Conservation (phyloP, 2,888 invertebrate species). For the Apodemia hepburni region DNA sequence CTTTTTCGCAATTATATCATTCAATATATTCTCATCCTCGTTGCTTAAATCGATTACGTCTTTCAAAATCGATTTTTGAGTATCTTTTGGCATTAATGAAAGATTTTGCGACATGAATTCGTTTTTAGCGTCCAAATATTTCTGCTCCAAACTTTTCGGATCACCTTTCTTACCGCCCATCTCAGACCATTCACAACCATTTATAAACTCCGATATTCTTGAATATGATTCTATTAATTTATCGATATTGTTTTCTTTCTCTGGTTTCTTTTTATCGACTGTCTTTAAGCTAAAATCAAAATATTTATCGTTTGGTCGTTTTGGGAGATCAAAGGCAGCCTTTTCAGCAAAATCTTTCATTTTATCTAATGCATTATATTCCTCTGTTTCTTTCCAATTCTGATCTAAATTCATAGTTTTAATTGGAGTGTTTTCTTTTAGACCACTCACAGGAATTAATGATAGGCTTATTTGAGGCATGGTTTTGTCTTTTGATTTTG, state of each 20-base stretch:
- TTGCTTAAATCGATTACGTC: conserved; percentile 68
- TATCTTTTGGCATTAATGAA: conserved; percentile 65
- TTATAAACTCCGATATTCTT: conserved; percentile 69
- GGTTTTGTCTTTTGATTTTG: conserved; percentile 49
- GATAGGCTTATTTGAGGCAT: conserved; percentile 74
- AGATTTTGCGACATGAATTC: conserved; percentile 72
- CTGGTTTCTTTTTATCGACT: conserved; percentile 45
- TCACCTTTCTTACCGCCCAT: conserved; percentile 36
- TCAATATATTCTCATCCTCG: conserved; percentile 54
- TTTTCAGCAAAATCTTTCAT: conserved; percentile 76
- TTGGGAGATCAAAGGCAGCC: conserved; percentile 68
- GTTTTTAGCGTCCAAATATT: conserved; percentile 72
- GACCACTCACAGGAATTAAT: conserved; percentile 63
- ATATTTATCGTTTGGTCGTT: conserved; percentile 53
- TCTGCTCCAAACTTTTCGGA: conserved; percentile 59
- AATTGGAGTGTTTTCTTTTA: conserved; percentile 60
- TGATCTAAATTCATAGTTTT: conserved; percentile 58
- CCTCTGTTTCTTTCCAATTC: conserved; percentile 56
- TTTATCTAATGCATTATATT: conserved; percentile 74
- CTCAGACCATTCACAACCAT: conserved; percentile 74
- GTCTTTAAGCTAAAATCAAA: conserved; percentile 53
- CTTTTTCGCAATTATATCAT: conserved; percentile 58
- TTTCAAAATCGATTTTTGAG: conserved; percentile 51
- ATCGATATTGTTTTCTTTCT: conserved; percentile 62
- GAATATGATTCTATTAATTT: conserved; percentile 70